phyloP scores from a whole-genome alignment of 2,113 vertebrate species.

The Apteryx mantelli region DNA sequence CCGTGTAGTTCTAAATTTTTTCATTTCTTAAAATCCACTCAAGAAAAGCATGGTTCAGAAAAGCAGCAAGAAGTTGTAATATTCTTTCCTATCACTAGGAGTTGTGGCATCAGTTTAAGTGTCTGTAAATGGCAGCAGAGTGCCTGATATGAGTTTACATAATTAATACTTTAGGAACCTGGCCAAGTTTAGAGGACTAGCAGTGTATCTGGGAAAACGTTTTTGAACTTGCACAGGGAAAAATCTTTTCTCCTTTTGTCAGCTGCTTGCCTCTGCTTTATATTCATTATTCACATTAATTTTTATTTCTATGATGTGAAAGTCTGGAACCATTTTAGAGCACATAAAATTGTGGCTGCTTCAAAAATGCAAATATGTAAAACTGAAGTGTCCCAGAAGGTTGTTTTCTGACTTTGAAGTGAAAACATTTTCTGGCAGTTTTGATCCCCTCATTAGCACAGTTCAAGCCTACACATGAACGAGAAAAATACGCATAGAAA shows the following conservation, averaged over 20 bases:
- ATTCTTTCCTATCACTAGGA: not conserved
- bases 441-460: not conserved
- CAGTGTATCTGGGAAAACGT: not conserved
- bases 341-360: not conserved
- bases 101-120: not conserved
- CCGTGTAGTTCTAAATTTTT: not conserved
- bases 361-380: not conserved
- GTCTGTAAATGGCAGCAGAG: conserved; percentile 23
- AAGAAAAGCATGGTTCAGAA: not conserved
- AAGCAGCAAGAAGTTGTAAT: not conserved
- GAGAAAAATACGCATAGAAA: not conserved
- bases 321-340: not conserved
- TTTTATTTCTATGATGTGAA: conserved; percentile 9
- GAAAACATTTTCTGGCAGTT: not conserved
- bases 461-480: conserved; percentile 42
- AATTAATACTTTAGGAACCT: conserved; percentile 31
- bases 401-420: not conserved
- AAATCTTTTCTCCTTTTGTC: not conserved
- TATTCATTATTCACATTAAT: not conserved
- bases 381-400: not conserved
- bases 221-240: conserved; percentile 9
- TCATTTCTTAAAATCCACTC: not conserved
- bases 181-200: not conserved
- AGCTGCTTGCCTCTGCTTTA: not conserved
- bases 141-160: conserved; percentile 23